Percentiles rank a stretch among this genome's conserved stretches.
These are phyloP conservation scores for Rhabdomys pumilio DNA, from an alignment of 2,797 vertebrate species.

Conservation along the genomic window DNA sequence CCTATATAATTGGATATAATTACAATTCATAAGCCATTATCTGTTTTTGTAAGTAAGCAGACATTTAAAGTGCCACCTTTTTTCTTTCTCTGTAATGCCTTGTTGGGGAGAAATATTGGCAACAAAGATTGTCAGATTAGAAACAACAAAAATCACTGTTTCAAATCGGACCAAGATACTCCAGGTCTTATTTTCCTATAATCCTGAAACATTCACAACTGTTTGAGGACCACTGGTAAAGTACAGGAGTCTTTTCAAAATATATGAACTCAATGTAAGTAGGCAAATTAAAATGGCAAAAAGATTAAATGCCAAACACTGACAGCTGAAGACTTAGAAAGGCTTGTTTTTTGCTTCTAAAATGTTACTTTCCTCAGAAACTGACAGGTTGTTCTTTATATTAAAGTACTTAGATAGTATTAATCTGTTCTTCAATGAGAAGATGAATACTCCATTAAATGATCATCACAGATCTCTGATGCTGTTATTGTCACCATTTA, in stretches of 20 bases:
- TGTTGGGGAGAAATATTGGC: background rate
- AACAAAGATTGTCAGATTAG: background rate
- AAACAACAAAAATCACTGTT: background rate
- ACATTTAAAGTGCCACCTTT: background rate
- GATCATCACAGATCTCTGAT: conserved; percentile 71
- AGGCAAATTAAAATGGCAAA: conserved; percentile 70
- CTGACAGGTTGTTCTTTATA: conserved; percentile 49
- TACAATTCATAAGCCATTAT: conserved; percentile 12
- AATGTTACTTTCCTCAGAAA: conserved; percentile 57
- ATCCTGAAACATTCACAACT: conserved; percentile 8
- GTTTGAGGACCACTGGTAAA: conserved; percentile 62
- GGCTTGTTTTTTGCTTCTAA: conserved; percentile 61
- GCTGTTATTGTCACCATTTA: conserved; percentile 73
- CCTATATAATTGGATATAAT: background rate
- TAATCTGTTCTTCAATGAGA: conserved; percentile 71
- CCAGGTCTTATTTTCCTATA: background rate
- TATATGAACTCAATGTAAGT: background rate
- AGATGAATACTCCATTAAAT: conserved; percentile 64
- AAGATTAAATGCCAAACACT: conserved; percentile 41
- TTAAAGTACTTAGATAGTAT: conserved; percentile 72
- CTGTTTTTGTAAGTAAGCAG: conserved; percentile 5
- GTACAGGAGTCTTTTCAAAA: background rate
- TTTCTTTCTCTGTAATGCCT: background rate
- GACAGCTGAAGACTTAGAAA: conserved; percentile 66
- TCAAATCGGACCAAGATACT: conserved; percentile 22